phyloP scores from a whole-genome alignment of 2,113 vertebrate genomes.

The Nerophis lumbriciformis region DNA sequence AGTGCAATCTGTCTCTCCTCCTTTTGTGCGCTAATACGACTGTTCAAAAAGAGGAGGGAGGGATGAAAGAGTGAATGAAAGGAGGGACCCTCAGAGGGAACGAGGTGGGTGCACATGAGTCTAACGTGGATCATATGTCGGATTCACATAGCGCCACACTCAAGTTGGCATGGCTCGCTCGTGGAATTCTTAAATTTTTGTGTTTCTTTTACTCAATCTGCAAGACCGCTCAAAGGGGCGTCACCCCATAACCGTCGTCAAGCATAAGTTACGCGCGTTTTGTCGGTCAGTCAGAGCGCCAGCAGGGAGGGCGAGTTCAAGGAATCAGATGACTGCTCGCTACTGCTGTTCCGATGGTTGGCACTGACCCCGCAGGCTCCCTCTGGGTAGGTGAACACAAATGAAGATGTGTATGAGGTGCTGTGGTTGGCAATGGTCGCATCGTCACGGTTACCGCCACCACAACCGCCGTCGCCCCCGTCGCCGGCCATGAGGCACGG shows the following conservation, averaged over 20 bases:
- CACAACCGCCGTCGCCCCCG: conserved; percentile 48
- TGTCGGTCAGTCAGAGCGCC: conserved; percentile 81
- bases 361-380: conserved; percentile 87
- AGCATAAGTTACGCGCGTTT: conserved; percentile 31
- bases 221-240: conserved; percentile 28
- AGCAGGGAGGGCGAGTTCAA: conserved; percentile 93
- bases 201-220: conserved; percentile 22
- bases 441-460: conserved; percentile 72
- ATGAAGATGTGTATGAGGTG: conserved; percentile 96
- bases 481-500: conserved; percentile 75
- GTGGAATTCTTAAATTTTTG: conserved; percentile 33
- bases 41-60: conserved; percentile 45
- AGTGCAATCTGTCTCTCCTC: conserved; percentile 51
- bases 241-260: conserved; percentile 40
- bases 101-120: conserved; percentile 48
- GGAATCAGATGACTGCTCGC: conserved; percentile 92
- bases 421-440: conserved; percentile 75
- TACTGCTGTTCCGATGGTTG: conserved; percentile 93
- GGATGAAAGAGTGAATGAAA: conserved; percentile 63
- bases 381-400: conserved; percentile 99
- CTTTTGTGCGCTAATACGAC: conserved; percentile 69
- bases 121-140: conserved; percentile 11
- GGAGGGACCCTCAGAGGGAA: conserved; percentile 63
- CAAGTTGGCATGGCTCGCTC: conserved; percentile 43
- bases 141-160: conserved; percentile 16